These are phyloP conservation scores for Mesorhabditis belari DNA, from an alignment of 2,888 invertebrate species.

Conservation along the genomic window DNA sequence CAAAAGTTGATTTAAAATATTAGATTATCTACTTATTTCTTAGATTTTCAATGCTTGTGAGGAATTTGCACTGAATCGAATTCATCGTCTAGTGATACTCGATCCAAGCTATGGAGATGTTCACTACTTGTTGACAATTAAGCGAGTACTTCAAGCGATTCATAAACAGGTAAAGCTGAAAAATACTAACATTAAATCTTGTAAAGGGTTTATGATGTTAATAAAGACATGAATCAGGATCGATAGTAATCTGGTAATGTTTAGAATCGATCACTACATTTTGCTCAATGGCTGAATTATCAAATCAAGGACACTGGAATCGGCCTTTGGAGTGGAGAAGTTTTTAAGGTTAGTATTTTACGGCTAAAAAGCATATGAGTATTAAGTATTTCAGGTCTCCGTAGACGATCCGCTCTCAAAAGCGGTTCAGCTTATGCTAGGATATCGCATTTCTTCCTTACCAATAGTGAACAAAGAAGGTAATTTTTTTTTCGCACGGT, in stretches of 20 bases:
- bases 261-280: constrained; percentile 28
- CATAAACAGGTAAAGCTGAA: constrained; percentile 22
- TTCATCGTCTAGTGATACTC: constrained; percentile 28
- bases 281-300: constrained; percentile 32
- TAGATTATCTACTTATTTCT: not conserved
- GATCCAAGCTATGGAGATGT: constrained; percentile 18
- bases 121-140: constrained; percentile 22
- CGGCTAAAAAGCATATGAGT: not conserved
- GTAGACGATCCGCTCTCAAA: constrained; percentile 5
- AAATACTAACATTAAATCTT: constrained; percentile 1
- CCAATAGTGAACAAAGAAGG: constrained; percentile 22
- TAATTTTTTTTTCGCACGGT: too few relatives aligned
- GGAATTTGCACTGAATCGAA: constrained; percentile 14
- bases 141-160: constrained; percentile 27
- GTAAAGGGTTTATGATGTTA: not conserved
- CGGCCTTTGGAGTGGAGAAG: constrained; percentile 23
- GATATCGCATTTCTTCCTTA: constrained; percentile 21
- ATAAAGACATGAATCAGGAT: not conserved
- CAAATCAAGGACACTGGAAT: constrained; percentile 19
- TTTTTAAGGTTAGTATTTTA: constrained; percentile 7
- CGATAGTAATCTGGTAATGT: not conserved
- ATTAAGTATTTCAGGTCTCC: constrained; percentile 3
- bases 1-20: constrained; percentile 4
- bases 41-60: constrained; percentile 25
- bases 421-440: constrained; percentile 28